A percentile compares a stretch with the other conserved stretches of the same genome.
These are phyloP conservation scores for Ranitomeya imitator DNA, from an alignment of 2,113 vertebrate genomes.

Conservation along the genomic window DNA sequence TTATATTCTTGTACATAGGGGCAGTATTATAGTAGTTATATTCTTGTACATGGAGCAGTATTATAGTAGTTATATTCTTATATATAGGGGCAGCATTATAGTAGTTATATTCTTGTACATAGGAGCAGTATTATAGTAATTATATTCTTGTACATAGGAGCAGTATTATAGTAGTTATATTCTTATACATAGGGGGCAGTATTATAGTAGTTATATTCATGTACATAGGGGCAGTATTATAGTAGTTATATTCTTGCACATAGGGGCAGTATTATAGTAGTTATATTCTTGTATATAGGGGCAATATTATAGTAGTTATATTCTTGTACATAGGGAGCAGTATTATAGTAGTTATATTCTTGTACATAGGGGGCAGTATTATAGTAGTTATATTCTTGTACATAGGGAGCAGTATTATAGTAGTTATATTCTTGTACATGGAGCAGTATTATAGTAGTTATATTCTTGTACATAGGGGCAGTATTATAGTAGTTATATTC, in stretches of 20 bases:
- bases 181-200: not conserved
- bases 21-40: not conserved
- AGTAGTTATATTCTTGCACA: not conserved
- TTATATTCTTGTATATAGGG: not conserved
- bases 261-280: not conserved
- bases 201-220: not conserved
- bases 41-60: not conserved
- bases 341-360: not conserved
- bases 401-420: not conserved
- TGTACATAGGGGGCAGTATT: not conserved
- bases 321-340: not conserved
- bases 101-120: not conserved
- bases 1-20: not conserved
- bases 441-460: not conserved
- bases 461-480: not conserved
- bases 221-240: not conserved
- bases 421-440: not conserved
- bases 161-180: constrained; percentile 7
- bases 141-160: not conserved
- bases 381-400: constrained; percentile 10
- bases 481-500: not conserved
- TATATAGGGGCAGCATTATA: not conserved
- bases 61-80: constrained; percentile 8
- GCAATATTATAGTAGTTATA: not conserved
- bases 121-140: not conserved